Conservation (phyloP, 30 jellyfish, hydroid and myxozoan species). For the Mastigias papua region DNA sequence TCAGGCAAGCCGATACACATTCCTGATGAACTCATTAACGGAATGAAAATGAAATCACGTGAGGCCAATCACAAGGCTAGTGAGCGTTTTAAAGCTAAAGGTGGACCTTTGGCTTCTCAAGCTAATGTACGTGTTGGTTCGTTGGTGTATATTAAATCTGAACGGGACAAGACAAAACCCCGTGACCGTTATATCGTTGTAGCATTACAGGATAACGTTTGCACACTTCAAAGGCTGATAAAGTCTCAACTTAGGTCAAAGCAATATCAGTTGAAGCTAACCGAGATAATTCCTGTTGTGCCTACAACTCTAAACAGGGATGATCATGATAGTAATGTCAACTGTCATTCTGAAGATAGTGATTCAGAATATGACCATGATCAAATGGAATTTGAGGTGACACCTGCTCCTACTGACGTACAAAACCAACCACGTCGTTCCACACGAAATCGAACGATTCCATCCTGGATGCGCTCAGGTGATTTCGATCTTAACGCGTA, state of each 20-base stretch:
- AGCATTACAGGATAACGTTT: background rate
- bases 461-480: too few species aligned
- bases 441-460: too few species aligned
- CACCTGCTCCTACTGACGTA: too few species aligned
- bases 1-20: background rate
- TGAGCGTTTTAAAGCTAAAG: background rate
- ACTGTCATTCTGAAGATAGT: too few species aligned
- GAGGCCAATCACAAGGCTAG: background rate
- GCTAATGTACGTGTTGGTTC: background rate
- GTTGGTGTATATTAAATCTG: background rate
- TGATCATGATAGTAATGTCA: too few species aligned
- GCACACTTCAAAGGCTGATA: background rate
- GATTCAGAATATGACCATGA: too few species aligned
- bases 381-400: too few species aligned
- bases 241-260: background rate
- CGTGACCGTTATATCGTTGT: background rate
- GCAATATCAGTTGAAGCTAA: background rate
- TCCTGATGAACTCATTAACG: conserved; percentile 4
- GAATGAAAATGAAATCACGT: background rate
- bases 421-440: too few species aligned
- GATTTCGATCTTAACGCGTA: too few species aligned
- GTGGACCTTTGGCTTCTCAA: background rate
- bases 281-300: background rate
- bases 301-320: too few species aligned
- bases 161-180: background rate